Percentiles rank a stretch among this genome's conserved stretches.
Evolutionary conservation across 2,797 vertebrate species (phyloP).

Genomic region (Xiphorhynchus erythropygius): DNA sequence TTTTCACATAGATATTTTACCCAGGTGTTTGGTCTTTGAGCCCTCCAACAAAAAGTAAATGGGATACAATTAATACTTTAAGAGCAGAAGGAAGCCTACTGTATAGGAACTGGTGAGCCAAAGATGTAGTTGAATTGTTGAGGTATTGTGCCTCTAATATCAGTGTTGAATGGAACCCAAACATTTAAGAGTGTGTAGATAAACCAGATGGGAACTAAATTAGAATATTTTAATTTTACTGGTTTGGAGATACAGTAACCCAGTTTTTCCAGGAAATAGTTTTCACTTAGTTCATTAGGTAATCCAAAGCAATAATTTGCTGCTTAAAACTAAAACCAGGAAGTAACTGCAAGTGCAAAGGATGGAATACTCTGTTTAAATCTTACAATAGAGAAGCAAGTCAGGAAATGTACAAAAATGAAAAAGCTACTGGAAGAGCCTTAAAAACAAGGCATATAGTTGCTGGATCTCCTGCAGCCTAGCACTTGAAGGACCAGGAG

Average conservation of each 20-base stretch:
- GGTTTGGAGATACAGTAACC: neutral
- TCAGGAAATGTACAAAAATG: neutral
- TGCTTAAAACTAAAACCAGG: neutral
- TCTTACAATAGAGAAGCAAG: neutral
- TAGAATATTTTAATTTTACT: neutral
- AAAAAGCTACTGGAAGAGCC: neutral
- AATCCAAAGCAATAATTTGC: neutral
- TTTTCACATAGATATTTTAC: neutral
- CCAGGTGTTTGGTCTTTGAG: neutral
- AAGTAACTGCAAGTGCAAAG: neutral
- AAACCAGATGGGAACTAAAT: neutral
- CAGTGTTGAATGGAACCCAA: neutral
- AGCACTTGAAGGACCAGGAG: neutral
- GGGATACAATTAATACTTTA: neutral
- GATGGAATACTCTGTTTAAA: neutral
- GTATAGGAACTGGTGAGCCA: neutral
- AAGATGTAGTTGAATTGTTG: neutral
- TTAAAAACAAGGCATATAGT: neutral
- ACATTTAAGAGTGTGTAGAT: rapidly evolving
- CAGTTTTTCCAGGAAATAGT: neutral
- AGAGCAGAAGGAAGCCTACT: neutral
- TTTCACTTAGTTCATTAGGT: neutral
- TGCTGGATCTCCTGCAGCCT: neutral
- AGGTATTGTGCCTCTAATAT: neutral
- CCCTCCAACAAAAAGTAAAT: neutral